phyloP scores from a whole-genome alignment of 2,888 invertebrate species.

The Machimus atricapillus region DNA sequence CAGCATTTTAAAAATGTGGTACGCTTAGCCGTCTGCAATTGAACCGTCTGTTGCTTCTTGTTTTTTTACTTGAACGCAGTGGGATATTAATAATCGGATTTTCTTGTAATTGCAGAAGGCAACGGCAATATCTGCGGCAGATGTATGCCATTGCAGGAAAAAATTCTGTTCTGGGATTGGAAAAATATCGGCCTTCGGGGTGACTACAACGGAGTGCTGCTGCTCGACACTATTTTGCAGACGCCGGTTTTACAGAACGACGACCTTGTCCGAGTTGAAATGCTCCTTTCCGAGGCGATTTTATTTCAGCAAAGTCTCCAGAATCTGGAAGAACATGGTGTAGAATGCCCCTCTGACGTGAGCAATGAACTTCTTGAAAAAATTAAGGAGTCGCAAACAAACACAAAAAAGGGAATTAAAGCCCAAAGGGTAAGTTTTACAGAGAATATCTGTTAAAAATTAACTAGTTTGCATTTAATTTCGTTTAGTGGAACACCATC shows the following conservation, averaged over 20 bases:
- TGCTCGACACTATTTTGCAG: conserved; percentile 89
- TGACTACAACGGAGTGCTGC: conserved; percentile 89
- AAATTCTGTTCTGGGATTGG: conserved; percentile 84
- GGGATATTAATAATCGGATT: not conserved
- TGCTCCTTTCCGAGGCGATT: conserved; percentile 87
- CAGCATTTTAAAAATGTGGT: not conserved
- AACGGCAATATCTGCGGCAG: conserved; percentile 73
- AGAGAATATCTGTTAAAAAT: not conserved
- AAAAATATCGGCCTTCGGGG: conserved; percentile 83
- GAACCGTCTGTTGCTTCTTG: not conserved
- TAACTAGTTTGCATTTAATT: conserved; percentile 31
- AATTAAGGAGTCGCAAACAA: conserved; percentile 74
- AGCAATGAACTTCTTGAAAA: conserved; percentile 78
- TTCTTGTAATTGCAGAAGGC: conserved; percentile 61
- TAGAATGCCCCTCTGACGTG: conserved; percentile 80
- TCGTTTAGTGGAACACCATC: conserved; percentile 85
- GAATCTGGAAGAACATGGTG: conserved; percentile 75
- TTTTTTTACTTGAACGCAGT: not conserved
- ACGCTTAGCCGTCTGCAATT: not conserved
- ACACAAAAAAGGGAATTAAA: conserved; percentile 84
- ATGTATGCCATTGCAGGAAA: conserved; percentile 80
- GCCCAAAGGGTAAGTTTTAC: conserved; percentile 77
- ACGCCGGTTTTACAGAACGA: conserved; percentile 78
- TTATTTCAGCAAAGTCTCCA: conserved; percentile 82
- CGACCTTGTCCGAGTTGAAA: conserved; percentile 81